Percentiles rank a stretch among this genome's conserved stretches.
Conservation (phyloP, 1,140 invertebrate genomes). For the Hypsibius dujardini region DNA sequence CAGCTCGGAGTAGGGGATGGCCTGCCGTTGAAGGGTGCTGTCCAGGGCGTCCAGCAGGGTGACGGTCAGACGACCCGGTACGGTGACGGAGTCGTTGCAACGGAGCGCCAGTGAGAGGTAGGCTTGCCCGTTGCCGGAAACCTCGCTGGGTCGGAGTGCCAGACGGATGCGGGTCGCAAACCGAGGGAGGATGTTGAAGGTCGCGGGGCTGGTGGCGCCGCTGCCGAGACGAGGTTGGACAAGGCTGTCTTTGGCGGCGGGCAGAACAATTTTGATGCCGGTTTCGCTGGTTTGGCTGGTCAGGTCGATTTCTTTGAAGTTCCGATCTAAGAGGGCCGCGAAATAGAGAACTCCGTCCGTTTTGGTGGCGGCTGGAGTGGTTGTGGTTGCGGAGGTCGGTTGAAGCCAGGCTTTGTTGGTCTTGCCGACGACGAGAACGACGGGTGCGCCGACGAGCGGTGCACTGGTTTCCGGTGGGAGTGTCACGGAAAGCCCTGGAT, state of each 20-base stretch:
- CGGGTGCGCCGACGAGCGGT: neutral
- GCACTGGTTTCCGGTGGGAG: neutral
- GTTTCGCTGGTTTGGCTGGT: neutral
- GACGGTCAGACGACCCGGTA: neutral
- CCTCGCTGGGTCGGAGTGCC: no score
- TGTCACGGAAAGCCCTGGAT: neutral
- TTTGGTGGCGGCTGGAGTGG: no score
- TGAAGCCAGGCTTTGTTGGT: neutral
- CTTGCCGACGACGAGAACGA: neutral
- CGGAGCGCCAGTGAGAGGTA: no score
- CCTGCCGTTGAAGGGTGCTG: neutral
- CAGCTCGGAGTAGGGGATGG: neutral
- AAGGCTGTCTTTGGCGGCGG: no score
- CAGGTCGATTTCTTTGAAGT: neutral
- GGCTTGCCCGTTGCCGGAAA: no score
- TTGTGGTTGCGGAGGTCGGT: no score
- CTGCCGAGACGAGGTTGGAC: no score
- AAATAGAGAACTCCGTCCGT: no score
- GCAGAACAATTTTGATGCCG: neutral
- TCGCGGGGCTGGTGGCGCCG: no score
- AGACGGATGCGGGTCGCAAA: no score
- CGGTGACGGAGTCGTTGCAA: no score
- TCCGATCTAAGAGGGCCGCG: neutral
- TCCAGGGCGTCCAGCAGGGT: neutral
- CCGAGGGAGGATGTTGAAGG: no score